Percentiles rank a stretch among this genome's conserved stretches.
These are phyloP conservation scores for Cantharis flavilabris DNA, from an alignment of 2,888 invertebrate genomes.

Conservation along the genomic window DNA sequence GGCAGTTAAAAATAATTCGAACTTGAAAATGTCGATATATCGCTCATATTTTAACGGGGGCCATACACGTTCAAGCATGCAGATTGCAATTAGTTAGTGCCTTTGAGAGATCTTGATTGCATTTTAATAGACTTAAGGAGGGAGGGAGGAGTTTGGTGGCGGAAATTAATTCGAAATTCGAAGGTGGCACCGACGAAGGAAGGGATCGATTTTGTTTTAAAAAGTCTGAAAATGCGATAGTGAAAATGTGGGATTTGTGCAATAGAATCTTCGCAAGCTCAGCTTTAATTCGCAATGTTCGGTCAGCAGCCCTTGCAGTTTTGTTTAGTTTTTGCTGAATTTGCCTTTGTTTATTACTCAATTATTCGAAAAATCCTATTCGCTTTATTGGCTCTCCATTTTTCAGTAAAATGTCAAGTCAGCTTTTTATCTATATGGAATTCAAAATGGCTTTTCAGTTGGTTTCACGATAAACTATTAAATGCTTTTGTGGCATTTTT, in stretches of 20 bases:
- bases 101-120: not conserved
- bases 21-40: not conserved
- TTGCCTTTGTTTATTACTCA: constrained; percentile 42
- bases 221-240: not conserved
- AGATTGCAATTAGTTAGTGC: not conserved
- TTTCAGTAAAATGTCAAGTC: constrained; percentile 25
- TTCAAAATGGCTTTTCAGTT: constrained; percentile 9
- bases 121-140: not conserved
- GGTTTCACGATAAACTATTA: constrained; percentile 20
- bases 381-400: constrained; percentile 32
- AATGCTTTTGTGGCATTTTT: constrained; percentile 25
- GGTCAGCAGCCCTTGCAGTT: constrained; percentile 30
- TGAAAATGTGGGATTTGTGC: constrained; percentile 13
- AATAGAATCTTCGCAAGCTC: constrained; percentile 16
- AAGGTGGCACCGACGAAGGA: not conserved
- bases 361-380: constrained; percentile 36
- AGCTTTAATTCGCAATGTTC: constrained; percentile 21
- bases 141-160: not conserved
- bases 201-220: not conserved
- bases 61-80: not conserved
- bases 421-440: constrained; percentile 20
- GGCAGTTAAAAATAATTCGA: not conserved
- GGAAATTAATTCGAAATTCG: not conserved
- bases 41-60: not conserved
- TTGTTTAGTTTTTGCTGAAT: constrained; percentile 37